These are phyloP conservation scores for Melinaea marsaeus DNA, from an alignment of 2,888 invertebrate species.

Conservation along the genomic window DNA sequence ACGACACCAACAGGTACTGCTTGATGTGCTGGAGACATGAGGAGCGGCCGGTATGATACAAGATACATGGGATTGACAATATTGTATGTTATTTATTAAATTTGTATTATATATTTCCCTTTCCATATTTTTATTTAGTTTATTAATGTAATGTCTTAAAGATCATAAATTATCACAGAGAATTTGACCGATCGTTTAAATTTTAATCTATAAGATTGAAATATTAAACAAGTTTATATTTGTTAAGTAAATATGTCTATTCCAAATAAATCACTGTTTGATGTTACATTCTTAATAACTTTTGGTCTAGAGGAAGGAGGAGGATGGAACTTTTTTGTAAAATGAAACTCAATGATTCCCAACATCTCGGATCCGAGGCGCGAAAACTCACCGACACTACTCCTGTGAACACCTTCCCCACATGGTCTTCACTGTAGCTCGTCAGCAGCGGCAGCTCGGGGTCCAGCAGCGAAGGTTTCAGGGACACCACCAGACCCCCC, in stretches of 20 bases:
- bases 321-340: no score
- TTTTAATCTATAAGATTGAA: no score
- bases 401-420: constrained; percentile 76
- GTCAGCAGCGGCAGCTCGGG: constrained; percentile 73
- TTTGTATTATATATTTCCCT: background rate
- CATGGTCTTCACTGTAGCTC: constrained; percentile 66
- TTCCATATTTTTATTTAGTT: no score
- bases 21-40: constrained; percentile 46
- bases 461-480: constrained; percentile 81
- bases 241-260: no score
- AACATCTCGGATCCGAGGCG: background rate
- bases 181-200: no score
- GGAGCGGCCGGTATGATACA: no score
- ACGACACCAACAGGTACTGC: constrained; percentile 76
- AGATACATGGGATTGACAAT: background rate
- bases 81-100: background rate
- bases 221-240: no score
- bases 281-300: no score
- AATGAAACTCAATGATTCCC: background rate
- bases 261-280: no score
- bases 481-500: constrained; percentile 76
- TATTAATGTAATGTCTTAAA: no score
- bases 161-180: no score
- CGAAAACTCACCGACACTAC: constrained; percentile 67
- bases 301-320: no score